Evolutionary conservation across 30 jellyfish, hydroid and myxozoan species (phyloP).

Genomic region (Sanderia malayensis): DNA sequence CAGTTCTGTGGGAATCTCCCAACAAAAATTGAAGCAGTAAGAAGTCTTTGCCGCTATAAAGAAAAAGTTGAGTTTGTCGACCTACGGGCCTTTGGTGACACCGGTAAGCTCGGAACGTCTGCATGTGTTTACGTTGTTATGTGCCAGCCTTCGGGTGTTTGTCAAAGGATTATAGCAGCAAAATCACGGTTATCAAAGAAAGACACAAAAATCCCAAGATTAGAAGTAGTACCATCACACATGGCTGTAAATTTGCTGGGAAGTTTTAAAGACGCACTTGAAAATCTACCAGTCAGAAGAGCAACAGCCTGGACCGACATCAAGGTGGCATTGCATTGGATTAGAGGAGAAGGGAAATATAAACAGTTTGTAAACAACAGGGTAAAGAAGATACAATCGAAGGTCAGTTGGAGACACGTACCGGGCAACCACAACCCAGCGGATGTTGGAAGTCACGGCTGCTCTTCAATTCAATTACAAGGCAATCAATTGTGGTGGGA

Average conservation of each 20-base stretch:
- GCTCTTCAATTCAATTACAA: conserved; percentile 5
- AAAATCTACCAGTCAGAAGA: conserved; percentile 13
- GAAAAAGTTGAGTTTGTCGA: conserved; percentile 23
- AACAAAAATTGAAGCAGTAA: conserved; percentile 16
- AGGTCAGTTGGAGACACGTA: conserved; percentile 57
- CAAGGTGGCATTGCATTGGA: conserved; percentile 66
- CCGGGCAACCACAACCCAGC: conserved; percentile 39
- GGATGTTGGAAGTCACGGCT: conserved; percentile 45
- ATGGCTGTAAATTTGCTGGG: conserved; percentile 64
- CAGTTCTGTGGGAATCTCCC: conserved; percentile 27
- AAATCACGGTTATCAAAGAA: conserved; percentile 55
- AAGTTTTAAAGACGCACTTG: conserved; percentile 38
- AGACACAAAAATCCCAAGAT: conserved; percentile 60
- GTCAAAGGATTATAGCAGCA: conserved; percentile 42
- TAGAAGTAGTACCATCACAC: conserved; percentile 70
- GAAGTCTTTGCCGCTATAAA: conserved; percentile 18
- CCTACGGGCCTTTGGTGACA: conserved; percentile 80
- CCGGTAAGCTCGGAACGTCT: conserved; percentile 48
- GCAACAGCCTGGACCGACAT: conserved; percentile 51
- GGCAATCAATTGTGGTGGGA: conserved; percentile 22
- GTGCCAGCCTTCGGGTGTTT: conserved; percentile 33
- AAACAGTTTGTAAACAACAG: conserved; percentile 61
- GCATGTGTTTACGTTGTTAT: conserved; percentile 54
- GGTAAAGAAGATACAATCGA: conserved; percentile 42
- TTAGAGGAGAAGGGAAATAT: conserved; percentile 44